Evolutionary conservation across 2,113 vertebrate species (phyloP).

Genomic region (Paradisaea rubra): DNA sequence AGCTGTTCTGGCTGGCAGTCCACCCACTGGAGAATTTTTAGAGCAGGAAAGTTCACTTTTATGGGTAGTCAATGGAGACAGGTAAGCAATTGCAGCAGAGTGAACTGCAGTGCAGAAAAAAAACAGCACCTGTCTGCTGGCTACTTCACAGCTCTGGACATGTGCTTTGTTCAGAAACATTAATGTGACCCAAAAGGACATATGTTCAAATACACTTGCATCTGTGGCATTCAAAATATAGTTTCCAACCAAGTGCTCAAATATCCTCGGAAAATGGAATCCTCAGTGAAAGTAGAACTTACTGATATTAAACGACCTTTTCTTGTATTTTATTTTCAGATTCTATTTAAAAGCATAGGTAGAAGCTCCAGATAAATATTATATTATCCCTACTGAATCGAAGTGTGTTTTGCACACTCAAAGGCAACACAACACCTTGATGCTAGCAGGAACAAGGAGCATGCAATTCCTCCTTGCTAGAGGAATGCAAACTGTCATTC

Average conservation of each 20-base stretch:
- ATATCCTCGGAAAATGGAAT: background rate
- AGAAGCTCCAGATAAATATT: background rate
- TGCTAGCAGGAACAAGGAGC: background rate
- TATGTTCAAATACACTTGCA: background rate
- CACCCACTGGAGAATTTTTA: background rate
- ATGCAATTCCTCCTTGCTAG: background rate
- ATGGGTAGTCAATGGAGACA: background rate
- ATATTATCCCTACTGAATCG: background rate
- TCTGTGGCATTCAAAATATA: background rate
- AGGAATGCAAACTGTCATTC: background rate
- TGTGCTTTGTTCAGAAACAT: background rate
- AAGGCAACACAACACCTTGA: background rate
- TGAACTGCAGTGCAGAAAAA: background rate
- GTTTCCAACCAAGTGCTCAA: background rate
- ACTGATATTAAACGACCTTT: background rate
- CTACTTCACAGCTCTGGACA: background rate
- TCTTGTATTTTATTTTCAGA: background rate
- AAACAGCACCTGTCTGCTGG: background rate
- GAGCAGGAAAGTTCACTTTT: background rate
- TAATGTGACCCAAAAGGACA: background rate
- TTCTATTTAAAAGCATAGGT: background rate
- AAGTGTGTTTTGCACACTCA: background rate
- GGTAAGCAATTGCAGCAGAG: background rate
- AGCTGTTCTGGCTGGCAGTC: background rate
- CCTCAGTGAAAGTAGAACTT: background rate